Conservation (phyloP, 1,140 invertebrate species). For the Aphis craccivora region DNA sequence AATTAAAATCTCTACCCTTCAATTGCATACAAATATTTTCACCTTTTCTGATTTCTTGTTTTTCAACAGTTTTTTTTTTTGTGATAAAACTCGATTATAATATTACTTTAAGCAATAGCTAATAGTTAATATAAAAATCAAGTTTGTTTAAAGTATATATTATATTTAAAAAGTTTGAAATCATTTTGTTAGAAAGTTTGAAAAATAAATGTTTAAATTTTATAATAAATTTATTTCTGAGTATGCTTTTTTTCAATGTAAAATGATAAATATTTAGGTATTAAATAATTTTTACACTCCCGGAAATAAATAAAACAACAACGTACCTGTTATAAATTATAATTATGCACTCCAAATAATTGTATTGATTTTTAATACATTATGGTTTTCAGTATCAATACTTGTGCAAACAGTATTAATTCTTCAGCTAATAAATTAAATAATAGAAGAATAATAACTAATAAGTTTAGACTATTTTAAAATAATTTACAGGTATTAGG, state of each 20-base stretch:
- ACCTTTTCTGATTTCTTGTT: not conserved
- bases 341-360: not conserved
- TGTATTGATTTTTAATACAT: not conserved
- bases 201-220: not conserved
- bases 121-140: not conserved
- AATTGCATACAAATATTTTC: not conserved
- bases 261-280: not conserved
- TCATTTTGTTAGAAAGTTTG: not conserved
- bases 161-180: constrained; percentile 6
- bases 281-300: not conserved
- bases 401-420: not conserved
- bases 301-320: not conserved
- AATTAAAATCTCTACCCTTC: not conserved
- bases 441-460: not conserved
- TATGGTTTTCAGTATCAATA: not conserved
- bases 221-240: not conserved
- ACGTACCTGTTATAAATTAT: not conserved
- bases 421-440: not conserved
- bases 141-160: not conserved
- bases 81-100: not conserved
- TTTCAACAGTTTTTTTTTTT: not conserved
- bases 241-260: not conserved
- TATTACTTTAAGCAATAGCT: not conserved
- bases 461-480: not conserved
- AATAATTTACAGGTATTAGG: not conserved